phyloP scores from a whole-genome alignment of 1,140 invertebrate species.

The Aricia agestis region DNA sequence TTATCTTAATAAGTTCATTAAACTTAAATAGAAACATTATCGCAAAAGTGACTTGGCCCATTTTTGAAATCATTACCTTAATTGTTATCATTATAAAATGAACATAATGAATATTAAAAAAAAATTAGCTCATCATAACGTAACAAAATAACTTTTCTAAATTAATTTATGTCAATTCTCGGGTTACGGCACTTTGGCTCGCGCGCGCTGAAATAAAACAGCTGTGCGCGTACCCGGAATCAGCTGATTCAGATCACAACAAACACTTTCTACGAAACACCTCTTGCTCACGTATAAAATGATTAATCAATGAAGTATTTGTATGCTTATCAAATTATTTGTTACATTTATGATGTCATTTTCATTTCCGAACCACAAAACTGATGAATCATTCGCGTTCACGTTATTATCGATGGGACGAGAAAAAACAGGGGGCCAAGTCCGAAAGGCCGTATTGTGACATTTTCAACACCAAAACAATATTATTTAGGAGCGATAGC shows the following conservation, averaged over 20 bases:
- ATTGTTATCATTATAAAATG: background rate
- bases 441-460: background rate
- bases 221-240: background rate
- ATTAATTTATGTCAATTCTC: background rate
- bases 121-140: background rate
- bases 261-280: slow-evolving; percentile 10
- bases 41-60: background rate
- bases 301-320: slow-evolving; percentile 1
- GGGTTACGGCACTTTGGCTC: background rate
- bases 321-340: slow-evolving; percentile 1
- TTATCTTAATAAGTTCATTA: slow-evolving; percentile 4
- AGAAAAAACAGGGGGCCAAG: background rate
- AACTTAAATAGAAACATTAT: background rate
- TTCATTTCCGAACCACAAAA: background rate
- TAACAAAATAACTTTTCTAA: background rate
- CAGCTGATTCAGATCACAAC: slow-evolving; percentile 8
- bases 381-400: background rate
- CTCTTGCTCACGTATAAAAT: slow-evolving; percentile 6
- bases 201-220: background rate
- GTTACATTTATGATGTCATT: slow-evolving; percentile 9
- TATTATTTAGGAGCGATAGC: background rate
- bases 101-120: background rate
- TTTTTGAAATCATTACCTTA: background rate
- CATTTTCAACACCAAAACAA: background rate
- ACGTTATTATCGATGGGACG: background rate